Conservation (phyloP, 2,888 invertebrate genomes). For the Mythimna impura region DNA sequence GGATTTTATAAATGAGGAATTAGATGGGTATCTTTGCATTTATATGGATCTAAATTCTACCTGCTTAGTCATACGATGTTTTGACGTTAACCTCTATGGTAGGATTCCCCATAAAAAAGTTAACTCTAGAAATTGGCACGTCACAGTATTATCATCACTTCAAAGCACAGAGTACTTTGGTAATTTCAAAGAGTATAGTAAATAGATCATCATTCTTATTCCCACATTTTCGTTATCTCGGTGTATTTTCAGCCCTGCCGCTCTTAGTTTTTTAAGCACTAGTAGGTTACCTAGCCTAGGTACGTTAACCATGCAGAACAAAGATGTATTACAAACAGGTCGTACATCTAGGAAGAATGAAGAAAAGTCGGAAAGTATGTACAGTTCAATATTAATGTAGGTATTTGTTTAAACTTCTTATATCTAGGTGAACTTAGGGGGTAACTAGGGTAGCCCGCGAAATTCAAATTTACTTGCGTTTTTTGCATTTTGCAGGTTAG, state of each 20-base stretch:
- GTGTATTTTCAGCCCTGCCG: neutral
- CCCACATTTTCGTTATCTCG: neutral
- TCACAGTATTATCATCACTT: neutral
- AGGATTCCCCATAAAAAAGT: neutral
- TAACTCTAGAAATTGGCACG: neutral
- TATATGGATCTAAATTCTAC: too few species aligned
- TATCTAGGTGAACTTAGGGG: too few species aligned
- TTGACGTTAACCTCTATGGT: neutral
- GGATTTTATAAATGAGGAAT: too few species aligned
- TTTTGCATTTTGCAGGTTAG: too few species aligned
- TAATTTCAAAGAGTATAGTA: neutral
- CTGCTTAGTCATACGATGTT: too few species aligned
- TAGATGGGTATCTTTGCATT: too few species aligned
- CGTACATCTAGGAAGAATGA: neutral
- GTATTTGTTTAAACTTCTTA: neutral
- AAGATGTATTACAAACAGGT: neutral
- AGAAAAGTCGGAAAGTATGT: constrained; percentile 19
- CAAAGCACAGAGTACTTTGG: too few species aligned
- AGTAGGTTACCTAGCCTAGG: neutral
- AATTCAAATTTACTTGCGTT: too few species aligned
- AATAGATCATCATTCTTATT: too few species aligned
- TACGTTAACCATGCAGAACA: neutral
- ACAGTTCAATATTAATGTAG: neutral
- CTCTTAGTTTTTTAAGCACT: neutral
- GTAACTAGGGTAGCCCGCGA: too few species aligned